A percentile compares a stretch with the other conserved stretches of the same genome.
phyloP scores from a whole-genome alignment of 2,888 invertebrate species.

The Biston stratarius region DNA sequence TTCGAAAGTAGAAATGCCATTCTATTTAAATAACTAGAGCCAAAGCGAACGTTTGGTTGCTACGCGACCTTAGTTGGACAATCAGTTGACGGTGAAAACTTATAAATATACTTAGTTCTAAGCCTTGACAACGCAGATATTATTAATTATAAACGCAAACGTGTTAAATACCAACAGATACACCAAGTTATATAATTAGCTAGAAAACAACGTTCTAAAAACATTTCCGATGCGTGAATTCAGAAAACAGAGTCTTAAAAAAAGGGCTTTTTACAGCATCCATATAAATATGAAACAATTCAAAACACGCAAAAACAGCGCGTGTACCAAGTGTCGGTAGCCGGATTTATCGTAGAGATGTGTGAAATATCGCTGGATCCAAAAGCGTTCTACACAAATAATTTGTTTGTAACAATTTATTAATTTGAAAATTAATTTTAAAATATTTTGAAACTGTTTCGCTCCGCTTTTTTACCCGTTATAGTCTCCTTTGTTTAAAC shows the following conservation, averaged over 20 bases:
- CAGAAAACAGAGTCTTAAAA: too few relatives aligned
- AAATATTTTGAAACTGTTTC: constrained; percentile 48
- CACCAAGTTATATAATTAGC: too few relatives aligned
- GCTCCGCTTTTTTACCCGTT: constrained; percentile 63
- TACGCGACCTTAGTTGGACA: neutral
- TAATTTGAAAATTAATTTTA: constrained; percentile 44
- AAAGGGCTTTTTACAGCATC: too few relatives aligned
- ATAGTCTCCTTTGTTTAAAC: constrained; percentile 70
- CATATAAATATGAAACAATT: neutral
- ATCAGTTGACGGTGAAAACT: too few relatives aligned
- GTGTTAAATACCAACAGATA: too few relatives aligned
- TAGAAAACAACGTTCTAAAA: too few relatives aligned
- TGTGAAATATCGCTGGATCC: constrained; percentile 33
- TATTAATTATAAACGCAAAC: too few relatives aligned
- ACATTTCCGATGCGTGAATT: too few relatives aligned
- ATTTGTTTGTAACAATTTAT: constrained; percentile 44
- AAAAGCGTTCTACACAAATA: constrained; percentile 32
- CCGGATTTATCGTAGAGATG: neutral
- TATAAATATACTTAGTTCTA: too few relatives aligned
- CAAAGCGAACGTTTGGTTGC: neutral
- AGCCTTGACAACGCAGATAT: too few relatives aligned
- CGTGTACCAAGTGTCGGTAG: constrained; percentile 1
- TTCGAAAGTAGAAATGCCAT: neutral
- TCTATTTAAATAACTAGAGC: neutral
- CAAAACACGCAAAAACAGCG: too few relatives aligned